Evolutionary conservation across 2,797 vertebrate genomes (phyloP).

Genomic region (Sylvilagus floridanus): DNA sequence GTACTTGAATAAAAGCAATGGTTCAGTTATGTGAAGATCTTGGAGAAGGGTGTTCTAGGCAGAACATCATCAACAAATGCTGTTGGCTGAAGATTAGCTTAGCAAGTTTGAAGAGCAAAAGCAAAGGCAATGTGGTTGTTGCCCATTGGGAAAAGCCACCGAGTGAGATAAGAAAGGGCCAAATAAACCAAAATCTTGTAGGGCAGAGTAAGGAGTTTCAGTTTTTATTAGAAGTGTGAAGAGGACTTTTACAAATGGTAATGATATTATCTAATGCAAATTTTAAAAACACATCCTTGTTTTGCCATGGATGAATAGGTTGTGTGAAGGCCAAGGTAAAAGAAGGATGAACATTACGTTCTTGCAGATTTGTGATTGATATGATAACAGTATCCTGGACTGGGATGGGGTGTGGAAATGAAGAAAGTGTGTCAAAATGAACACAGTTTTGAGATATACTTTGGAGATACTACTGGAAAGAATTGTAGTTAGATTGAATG

Average conservation of each 20-base stretch:
- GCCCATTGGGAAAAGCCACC: not conserved
- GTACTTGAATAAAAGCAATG: not conserved
- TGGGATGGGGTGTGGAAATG: not conserved
- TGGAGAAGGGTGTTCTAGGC: not conserved
- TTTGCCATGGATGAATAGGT: not conserved
- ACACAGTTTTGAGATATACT: not conserved
- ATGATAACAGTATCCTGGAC: not conserved
- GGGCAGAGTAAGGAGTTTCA: not conserved
- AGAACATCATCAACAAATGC: not conserved
- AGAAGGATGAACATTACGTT: not conserved
- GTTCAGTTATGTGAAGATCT: not conserved
- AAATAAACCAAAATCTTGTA: not conserved
- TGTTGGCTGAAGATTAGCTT: not conserved
- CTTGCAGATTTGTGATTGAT: not conserved
- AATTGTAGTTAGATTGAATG: not conserved
- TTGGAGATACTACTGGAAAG: not conserved
- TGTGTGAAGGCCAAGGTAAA: not conserved
- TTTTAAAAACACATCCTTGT: not conserved
- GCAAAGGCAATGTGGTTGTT: not conserved
- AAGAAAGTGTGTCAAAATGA: not conserved
- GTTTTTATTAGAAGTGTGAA: not conserved
- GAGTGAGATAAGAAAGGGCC: not conserved
- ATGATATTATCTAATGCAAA: not conserved
- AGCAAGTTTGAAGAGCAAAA: not conserved
- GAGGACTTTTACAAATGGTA: not conserved